Evolutionary conservation across 2,888 invertebrate genomes (phyloP).

Genomic region (Drosophila austrosaltans): DNA sequence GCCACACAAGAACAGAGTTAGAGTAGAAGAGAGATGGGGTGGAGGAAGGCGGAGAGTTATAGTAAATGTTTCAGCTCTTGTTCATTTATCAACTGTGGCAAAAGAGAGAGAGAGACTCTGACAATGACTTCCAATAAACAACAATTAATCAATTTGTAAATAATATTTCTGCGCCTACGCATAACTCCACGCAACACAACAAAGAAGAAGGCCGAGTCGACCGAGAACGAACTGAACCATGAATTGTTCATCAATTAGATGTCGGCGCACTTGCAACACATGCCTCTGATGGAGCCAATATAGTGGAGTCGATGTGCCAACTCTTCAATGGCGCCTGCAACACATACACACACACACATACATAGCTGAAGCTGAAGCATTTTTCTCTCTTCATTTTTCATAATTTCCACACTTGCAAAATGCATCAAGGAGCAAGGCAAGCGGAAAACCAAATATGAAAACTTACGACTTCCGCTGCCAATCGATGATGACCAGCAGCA

Average conservation of each 20-base stretch:
- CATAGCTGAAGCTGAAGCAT: background rate
- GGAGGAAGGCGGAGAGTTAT: background rate
- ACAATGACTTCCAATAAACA: slow-evolving; percentile 49
- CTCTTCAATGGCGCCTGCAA: slow-evolving; percentile 31
- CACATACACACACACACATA: too few relatives aligned
- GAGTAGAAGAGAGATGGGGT: background rate
- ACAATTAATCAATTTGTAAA: slow-evolving; percentile 67
- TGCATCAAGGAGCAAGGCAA: slow-evolving; percentile 26
- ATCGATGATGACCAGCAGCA: slow-evolving; percentile 44
- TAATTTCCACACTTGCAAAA: slow-evolving; percentile 67
- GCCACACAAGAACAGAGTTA: slow-evolving; percentile 11
- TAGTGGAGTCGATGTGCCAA: slow-evolving; percentile 20
- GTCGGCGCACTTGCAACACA: slow-evolving; percentile 54
- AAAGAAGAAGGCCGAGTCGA: slow-evolving; percentile 18
- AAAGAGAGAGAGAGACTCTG: slow-evolving; percentile 11
- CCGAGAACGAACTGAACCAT: slow-evolving; percentile 16
- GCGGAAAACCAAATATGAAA: slow-evolving; percentile 71
- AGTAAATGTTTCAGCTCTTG: slow-evolving; percentile 15
- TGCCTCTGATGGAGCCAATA: slow-evolving; percentile 53
- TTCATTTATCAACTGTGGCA: slow-evolving; percentile 57
- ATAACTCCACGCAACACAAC: slow-evolving; percentile 14
- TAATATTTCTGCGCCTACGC: slow-evolving; percentile 65
- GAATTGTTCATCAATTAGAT: slow-evolving; percentile 62
- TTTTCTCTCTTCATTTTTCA: slow-evolving; percentile 63
- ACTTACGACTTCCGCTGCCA: slow-evolving; percentile 74